phyloP scores from a whole-genome alignment of 1,140 invertebrate genomes.

The Brachionus koreanus region DNA sequence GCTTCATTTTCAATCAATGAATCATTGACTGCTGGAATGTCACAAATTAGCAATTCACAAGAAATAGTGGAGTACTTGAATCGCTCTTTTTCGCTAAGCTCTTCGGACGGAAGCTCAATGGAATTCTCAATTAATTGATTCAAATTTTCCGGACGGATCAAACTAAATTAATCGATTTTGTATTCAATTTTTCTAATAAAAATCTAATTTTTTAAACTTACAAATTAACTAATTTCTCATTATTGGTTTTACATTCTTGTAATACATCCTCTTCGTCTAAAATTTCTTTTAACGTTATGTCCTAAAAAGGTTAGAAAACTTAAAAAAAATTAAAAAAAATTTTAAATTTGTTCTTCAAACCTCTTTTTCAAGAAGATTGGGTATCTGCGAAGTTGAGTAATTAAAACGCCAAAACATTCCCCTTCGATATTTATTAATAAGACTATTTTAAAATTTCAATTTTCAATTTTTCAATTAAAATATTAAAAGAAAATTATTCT shows the following conservation, averaged over 20 bases:
- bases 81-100: slow-evolving; percentile 69
- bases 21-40: slow-evolving; percentile 79
- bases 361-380: slow-evolving; percentile 70
- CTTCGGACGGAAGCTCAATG: slow-evolving; percentile 74
- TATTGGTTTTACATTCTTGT: slow-evolving; percentile 87
- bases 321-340: slow-evolving; percentile 16
- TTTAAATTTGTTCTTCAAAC: slow-evolving; percentile 55
- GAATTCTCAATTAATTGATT: slow-evolving; percentile 78
- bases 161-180: slow-evolving; percentile 63
- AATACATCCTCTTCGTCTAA: slow-evolving; percentile 90
- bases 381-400: slow-evolving; percentile 69
- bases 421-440: slow-evolving; percentile 39
- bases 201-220: slow-evolving; percentile 63
- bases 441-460: background rate
- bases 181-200: slow-evolving; percentile 10
- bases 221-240: slow-evolving; percentile 85
- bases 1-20: slow-evolving; percentile 71
- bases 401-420: slow-evolving; percentile 77
- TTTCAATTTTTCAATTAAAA: slow-evolving; percentile 43
- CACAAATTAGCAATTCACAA: slow-evolving; percentile 84
- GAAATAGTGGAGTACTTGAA: slow-evolving; percentile 88
- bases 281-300: slow-evolving; percentile 80
- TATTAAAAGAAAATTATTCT: background rate
- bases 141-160: slow-evolving; percentile 75
- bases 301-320: slow-evolving; percentile 63